Base-by-base conservation (phyloP, 2,888 invertebrate genomes). In the Hartigia nigra region DNA sequence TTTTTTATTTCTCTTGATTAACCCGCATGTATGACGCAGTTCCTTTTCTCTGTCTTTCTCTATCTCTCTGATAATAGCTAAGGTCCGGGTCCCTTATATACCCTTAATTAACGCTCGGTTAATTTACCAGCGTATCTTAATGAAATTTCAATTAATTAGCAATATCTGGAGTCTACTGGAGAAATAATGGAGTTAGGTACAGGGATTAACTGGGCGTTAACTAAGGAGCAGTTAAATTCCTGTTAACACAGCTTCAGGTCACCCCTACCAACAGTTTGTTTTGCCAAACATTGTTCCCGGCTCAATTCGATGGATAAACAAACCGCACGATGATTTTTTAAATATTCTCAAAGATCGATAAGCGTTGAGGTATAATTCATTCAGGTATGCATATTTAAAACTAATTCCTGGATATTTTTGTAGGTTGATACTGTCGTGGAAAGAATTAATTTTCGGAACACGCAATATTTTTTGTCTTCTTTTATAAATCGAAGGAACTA, bases 181-280 rank as follows among this genome's bases (percentile, higher is more conserved):
- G 23, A 55, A 9, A 55, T 55, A 55, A 55, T 55, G 23, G 23
- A 2, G 9, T 55, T 55, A 23, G 55, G 55, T 55, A 55, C 69
- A 31, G 76, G 83, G 78, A 83, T 83, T 83, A 83, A 83, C 82
- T 79, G 83, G 76, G 80, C 77, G 55, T 55, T 31, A 69, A 75
- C 37, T 74, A 55, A 23, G 81, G 77, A 72, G 55, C 77, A 77
- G 76, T 81, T 83, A 31, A 75, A 82, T 75, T 79, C 69, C 70
- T 76, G 81, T 79, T 81, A 70, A 72, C 74, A 12, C 31, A 72
- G 32, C 31, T 72, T 12, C 14, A 72, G 55, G 23, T 55, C 55
- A 55, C 55, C 23, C 5, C 35, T 35, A 5, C 4, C 55, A 55
- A 69, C 69, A 37, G 77, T 77, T 76, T 39, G 72, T 76, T 35